phyloP scores from a whole-genome alignment of 2,888 invertebrate genomes.

The Hydropsyche betteni region DNA sequence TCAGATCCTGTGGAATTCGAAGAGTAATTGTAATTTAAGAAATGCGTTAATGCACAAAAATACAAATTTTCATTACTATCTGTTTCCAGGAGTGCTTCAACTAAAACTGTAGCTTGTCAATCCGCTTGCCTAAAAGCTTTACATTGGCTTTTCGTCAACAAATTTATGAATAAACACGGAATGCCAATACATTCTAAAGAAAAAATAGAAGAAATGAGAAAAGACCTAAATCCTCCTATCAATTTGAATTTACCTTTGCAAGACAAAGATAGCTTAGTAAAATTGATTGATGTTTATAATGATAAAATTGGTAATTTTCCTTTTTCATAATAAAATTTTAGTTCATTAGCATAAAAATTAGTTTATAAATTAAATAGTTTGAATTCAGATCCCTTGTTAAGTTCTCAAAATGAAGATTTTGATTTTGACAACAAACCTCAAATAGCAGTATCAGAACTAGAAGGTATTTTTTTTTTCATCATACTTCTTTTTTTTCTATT shows the following conservation, averaged over 20 bases:
- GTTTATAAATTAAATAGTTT: too few species aligned
- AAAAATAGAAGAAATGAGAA: conserved; percentile 58
- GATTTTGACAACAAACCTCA: too few species aligned
- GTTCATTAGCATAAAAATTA: too few species aligned
- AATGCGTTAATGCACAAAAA: neutral
- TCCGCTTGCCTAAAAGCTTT: conserved; percentile 67
- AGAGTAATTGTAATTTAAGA: conserved; percentile 54
- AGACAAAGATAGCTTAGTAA: conserved; percentile 58
- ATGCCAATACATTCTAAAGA: conserved; percentile 62
- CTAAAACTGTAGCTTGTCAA: conserved; percentile 66
- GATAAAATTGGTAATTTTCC: conserved; percentile 59
- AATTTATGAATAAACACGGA: conserved; percentile 62
- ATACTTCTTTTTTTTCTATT: too few species aligned
- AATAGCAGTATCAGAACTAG: too few species aligned
- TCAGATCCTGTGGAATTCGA: conserved; percentile 67
- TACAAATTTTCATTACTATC: conserved; percentile 38
- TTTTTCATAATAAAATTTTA: too few species aligned
- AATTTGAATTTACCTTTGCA: conserved; percentile 57
- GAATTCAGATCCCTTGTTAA: too few species aligned
- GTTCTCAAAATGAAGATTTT: too few species aligned
- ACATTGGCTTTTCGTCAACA: conserved; percentile 64
- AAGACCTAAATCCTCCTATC: conserved; percentile 57
- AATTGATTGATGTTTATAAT: conserved; percentile 62
- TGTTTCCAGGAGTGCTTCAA: conserved; percentile 58
- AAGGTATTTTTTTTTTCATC: too few species aligned